Evolutionary conservation across 2,797 vertebrate genomes (phyloP).

Genomic region (Sylvia borin): DNA sequence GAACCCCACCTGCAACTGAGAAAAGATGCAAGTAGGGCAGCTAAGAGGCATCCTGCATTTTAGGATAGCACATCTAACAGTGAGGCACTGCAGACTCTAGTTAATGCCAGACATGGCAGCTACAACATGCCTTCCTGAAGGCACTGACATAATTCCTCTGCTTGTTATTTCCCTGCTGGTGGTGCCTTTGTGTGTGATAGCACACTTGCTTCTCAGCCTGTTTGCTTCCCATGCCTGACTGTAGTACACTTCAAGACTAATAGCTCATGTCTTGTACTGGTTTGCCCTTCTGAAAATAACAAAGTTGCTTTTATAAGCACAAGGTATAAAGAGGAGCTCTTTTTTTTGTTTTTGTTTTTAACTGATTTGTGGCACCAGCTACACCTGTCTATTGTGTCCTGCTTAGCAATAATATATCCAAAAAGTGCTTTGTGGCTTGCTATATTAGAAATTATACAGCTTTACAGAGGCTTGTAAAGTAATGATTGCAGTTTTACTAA

Average conservation of each 20-base stretch:
- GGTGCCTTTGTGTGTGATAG: neutral
- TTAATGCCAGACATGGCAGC: neutral
- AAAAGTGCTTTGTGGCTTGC: neutral
- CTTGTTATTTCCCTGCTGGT: neutral
- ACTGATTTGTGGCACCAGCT: neutral
- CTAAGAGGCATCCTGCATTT: neutral
- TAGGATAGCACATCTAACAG: neutral
- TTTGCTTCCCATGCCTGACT: neutral
- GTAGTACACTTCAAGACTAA: neutral
- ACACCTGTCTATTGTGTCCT: neutral
- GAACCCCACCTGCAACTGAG: neutral
- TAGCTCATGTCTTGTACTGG: neutral
- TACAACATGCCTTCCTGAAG: neutral
- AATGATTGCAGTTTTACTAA: conserved; percentile 20
- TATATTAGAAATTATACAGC: neutral
- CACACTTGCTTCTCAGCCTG: neutral
- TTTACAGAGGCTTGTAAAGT: neutral
- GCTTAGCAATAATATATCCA: neutral
- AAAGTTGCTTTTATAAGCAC: neutral
- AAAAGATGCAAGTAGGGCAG: neutral
- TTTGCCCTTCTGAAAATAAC: conserved; percentile 14
- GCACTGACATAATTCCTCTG: neutral
- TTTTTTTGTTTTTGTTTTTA: neutral
- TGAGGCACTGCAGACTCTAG: neutral
- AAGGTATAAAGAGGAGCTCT: neutral